Percentiles rank a stretch among this genome's conserved stretches.
Evolutionary conservation across 2,888 invertebrate genomes (phyloP).

Genomic region (Drosophila atroscutellata): DNA sequence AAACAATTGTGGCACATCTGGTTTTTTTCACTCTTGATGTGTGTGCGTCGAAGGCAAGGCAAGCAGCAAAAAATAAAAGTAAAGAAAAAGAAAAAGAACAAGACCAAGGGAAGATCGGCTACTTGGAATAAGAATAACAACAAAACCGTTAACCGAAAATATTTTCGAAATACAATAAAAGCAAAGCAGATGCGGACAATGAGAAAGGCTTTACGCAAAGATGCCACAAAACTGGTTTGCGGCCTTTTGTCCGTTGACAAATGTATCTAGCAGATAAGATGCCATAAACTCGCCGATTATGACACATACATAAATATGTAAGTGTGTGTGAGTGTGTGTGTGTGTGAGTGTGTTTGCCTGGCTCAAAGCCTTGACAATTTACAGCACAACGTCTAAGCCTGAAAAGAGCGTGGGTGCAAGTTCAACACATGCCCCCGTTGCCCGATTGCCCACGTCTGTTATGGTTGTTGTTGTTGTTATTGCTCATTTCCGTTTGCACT

Average conservation of each 20-base stretch:
- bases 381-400: neutral
- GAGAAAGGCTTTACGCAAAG: conserved; percentile 49
- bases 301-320: conserved; percentile 15
- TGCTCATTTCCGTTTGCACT: conserved; percentile 68
- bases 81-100: conserved; percentile 12
- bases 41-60: conserved; percentile 5
- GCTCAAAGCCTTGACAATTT: conserved; percentile 60
- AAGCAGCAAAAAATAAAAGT: conserved; percentile 1
- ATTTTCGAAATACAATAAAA: conserved; percentile 18
- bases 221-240: conserved; percentile 64
- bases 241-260: conserved; percentile 52
- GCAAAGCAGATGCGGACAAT: conserved; percentile 22
- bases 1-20: conserved; percentile 73
- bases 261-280: conserved; percentile 60
- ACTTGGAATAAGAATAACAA: neutral
- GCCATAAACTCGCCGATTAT: conserved; percentile 45
- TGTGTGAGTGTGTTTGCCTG: neutral
- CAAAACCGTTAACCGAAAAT: conserved; percentile 57
- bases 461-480: neutral
- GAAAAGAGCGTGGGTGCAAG: conserved; percentile 43
- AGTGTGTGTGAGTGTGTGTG: neutral
- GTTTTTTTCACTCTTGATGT: neutral
- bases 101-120: conserved; percentile 6
- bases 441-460: conserved; percentile 46
- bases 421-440: conserved; percentile 38